Evolutionary conservation across 2,888 invertebrate genomes (phyloP).

Genomic region (Uloborus plumipes): DNA sequence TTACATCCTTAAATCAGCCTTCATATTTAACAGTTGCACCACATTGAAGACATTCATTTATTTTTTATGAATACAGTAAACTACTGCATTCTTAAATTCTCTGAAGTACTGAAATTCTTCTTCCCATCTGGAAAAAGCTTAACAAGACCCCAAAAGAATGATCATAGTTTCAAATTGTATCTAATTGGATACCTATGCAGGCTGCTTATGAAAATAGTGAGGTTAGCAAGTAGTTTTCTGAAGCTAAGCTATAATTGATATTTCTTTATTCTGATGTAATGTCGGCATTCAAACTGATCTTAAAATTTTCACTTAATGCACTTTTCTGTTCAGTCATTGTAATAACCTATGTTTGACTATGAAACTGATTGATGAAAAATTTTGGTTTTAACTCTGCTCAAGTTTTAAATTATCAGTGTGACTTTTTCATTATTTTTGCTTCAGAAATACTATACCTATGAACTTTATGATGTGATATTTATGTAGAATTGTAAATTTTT

Average conservation of each 20-base stretch:
- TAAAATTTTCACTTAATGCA: too few species aligned
- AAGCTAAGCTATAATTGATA: constrained; percentile 5
- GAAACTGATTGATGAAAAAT: too few species aligned
- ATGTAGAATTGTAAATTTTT: constrained; percentile 19
- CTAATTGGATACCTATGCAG: too few species aligned
- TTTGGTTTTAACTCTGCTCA: too few species aligned
- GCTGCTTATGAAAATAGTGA: background rate
- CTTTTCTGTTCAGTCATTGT: too few species aligned
- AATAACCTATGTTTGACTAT: too few species aligned
- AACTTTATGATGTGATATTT: constrained; percentile 20
- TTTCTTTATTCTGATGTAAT: background rate
- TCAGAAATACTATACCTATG: constrained; percentile 11
- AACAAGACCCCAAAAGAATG: too few species aligned
- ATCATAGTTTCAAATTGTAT: too few species aligned
- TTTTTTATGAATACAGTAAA: background rate
- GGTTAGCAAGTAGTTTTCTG: constrained; percentile 4
- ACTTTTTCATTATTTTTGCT: background rate
- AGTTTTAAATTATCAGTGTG: too few species aligned
- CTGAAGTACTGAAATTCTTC: too few species aligned
- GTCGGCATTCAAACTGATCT: too few species aligned
- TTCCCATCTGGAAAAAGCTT: too few species aligned
- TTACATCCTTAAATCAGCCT: constrained; percentile 26
- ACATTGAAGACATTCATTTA: constrained; percentile 9
- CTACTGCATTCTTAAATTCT: background rate
- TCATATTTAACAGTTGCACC: constrained; percentile 31